Evolutionary conservation across 2,113 vertebrate genomes (phyloP).

Genomic region (Geococcyx californianus): DNA sequence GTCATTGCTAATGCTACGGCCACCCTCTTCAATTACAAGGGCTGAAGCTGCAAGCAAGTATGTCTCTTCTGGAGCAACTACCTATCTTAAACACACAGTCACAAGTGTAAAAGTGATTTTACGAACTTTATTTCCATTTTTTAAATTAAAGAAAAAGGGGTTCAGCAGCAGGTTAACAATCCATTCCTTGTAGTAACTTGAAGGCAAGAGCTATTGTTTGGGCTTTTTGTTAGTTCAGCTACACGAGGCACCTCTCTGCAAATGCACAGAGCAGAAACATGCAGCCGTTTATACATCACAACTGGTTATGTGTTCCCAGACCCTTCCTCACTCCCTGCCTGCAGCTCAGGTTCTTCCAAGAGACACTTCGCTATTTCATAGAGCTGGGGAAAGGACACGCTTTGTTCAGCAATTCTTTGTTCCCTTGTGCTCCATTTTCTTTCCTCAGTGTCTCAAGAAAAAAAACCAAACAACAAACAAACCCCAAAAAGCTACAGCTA

Average conservation of each 20-base stretch:
- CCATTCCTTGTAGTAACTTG: background rate
- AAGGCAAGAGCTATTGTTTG: background rate
- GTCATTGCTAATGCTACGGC: background rate
- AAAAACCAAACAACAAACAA: background rate
- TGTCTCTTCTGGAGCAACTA: background rate
- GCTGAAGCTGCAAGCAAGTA: background rate
- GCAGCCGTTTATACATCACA: background rate
- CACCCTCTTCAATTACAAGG: background rate
- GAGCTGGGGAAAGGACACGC: background rate
- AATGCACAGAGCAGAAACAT: background rate
- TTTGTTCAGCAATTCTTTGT: background rate
- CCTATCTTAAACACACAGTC: fast-evolving
- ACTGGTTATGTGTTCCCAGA: background rate
- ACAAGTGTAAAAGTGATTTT: background rate
- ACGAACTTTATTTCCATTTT: background rate
- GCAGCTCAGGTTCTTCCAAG: background rate
- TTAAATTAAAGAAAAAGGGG: background rate
- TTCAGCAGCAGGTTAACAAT: slow-evolving; percentile 22
- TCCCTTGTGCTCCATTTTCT: background rate
- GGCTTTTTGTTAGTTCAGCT: background rate
- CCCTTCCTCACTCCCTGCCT: background rate
- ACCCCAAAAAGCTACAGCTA: background rate
- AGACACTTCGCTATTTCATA: background rate
- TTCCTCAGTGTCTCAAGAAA: background rate
- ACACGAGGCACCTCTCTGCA: background rate